Percentiles rank a stretch among this genome's conserved stretches.
Conservation (phyloP, 2,888 invertebrate genomes). For the Drosophila kambysellisi region DNA sequence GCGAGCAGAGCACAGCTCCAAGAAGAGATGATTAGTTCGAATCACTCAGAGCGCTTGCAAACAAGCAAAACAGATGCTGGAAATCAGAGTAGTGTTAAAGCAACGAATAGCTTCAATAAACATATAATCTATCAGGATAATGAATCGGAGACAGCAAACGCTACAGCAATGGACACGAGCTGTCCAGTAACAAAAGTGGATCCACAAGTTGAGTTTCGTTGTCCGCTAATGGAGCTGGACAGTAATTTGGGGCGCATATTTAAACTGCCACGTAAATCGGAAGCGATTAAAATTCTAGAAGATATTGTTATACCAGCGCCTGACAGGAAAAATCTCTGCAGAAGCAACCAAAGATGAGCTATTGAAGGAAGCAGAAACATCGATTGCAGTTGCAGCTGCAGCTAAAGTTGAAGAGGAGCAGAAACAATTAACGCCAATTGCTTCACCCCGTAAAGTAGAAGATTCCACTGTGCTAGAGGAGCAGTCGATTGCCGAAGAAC, state of each 20-base stretch:
- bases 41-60: not conserved
- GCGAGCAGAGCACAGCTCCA: not conserved
- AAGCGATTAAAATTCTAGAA: conserved; percentile 52
- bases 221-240: conserved; percentile 36
- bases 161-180: not conserved
- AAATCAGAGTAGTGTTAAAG: not conserved
- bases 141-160: not conserved
- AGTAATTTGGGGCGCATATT: conserved; percentile 40
- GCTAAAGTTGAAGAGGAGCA: not conserved
- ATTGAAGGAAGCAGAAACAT: not conserved
- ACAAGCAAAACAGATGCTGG: not conserved
- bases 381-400: not conserved
- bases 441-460: not conserved
- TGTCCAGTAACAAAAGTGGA: not conserved
- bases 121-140: conserved; percentile 15
- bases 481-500: not conserved
- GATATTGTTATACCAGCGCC: conserved; percentile 43
- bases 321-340: not conserved
- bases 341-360: not conserved
- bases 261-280: conserved; percentile 26
- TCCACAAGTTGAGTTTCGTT: conserved; percentile 30
- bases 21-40: not conserved
- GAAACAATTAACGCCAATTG: not conserved
- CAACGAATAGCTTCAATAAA: not conserved
- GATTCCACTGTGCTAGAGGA: not conserved